Base-by-base conservation (phyloP, 2,113 vertebrate genomes). In the Plecturocebus donacophilus region DNA sequence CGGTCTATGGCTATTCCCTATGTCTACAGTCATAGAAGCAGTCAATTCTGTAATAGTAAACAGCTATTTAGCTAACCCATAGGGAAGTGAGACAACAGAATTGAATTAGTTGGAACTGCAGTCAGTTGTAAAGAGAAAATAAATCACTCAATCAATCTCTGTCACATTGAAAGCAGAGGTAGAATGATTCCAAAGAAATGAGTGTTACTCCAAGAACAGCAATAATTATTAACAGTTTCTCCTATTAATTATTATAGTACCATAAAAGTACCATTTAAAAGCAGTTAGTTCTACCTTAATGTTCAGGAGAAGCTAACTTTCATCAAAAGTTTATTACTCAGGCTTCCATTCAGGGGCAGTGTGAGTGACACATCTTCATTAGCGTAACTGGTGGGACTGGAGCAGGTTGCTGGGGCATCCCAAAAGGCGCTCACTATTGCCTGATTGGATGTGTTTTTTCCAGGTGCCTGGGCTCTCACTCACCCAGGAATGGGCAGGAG, bases 1-100 rank as follows among this genome's bases (percentile, higher is more conserved):
- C 0, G 68, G 3, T 0, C 47, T 27, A 1, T 23, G 40, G 5
- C 40, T 49, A 45, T 14, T 49, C 9, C 23, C 3, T 82, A 0
- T 79, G 75, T 30, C 14, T 14, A 13, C 16, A 77, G 6, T 1
- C 5, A 45, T 20, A 82, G 21, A 11, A 42, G 14, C 8, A 42
- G 14, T 70, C 19, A 47, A 25, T 73, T 93, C n/a, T 49, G 9
- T 54, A 49, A 23, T 66, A 25, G 8, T 42, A 81, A 71, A 71
- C 49, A 35, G 47, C 42, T n/a, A n/a, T 77, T 77, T 64, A 92
- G 16, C 8, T 56, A 64, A 58, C 8, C 11, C n/a, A 56, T 68
- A 13, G 8, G 25, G 5, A 83, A 79, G 27, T 23, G 12, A 40
- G 32, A 16, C 8, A n/a, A 58, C 38, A 47, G 83, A 79, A 84